These are phyloP conservation scores for Malurus elegans DNA, from an alignment of 2,113 vertebrate species.

Conservation along the genomic window DNA sequence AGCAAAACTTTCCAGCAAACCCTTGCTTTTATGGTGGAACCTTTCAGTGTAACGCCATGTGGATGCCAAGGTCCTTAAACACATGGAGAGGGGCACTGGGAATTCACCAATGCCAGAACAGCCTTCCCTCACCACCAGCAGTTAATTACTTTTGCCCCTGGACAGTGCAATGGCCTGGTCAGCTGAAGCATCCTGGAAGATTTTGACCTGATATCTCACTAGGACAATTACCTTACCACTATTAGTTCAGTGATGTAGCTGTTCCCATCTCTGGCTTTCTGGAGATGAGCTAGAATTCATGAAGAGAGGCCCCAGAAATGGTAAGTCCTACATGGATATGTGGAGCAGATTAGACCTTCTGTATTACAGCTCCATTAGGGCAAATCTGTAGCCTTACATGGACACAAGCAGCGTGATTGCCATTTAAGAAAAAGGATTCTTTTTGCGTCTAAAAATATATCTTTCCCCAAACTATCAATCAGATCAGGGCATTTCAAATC, in stretches of 20 bases:
- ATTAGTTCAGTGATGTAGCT: background rate
- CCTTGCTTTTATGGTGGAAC: background rate
- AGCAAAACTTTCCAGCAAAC: background rate
- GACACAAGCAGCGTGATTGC: background rate
- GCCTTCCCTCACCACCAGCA: background rate
- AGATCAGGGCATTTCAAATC: background rate
- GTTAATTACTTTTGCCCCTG: background rate
- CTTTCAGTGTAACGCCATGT: accelerated
- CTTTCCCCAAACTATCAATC: background rate
- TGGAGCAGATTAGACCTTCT: background rate
- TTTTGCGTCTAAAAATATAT: background rate
- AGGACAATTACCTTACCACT: background rate
- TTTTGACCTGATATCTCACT: background rate
- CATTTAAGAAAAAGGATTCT: background rate
- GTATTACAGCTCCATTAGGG: background rate
- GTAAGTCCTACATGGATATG: background rate
- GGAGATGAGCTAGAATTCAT: background rate
- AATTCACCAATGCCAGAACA: accelerated
- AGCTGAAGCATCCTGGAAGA: background rate
- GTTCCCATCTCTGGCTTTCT: background rate
- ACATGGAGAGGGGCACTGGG: background rate
- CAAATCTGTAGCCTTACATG: background rate
- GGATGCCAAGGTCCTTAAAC: background rate
- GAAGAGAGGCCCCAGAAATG: background rate
- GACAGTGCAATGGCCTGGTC: background rate